A percentile compares a stretch with the other conserved stretches of the same genome.
Evolutionary conservation across 2,888 invertebrate species (phyloP).

Genomic region (Tetrapedia diversipes): DNA sequence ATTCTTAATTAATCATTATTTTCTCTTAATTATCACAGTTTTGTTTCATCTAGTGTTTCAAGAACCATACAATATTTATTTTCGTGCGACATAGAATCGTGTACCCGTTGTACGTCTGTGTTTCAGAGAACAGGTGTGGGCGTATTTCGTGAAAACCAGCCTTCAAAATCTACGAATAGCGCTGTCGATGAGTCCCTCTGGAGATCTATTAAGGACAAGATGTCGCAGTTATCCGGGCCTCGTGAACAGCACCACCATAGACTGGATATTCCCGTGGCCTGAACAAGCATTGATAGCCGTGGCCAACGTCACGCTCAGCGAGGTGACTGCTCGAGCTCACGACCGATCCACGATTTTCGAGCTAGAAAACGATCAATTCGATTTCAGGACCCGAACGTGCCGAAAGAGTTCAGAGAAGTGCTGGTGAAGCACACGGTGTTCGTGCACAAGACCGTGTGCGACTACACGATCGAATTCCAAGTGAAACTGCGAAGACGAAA

Average conservation of each 20-base stretch:
- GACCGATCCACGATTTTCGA: too few species aligned
- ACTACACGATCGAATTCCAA: slow-evolving; percentile 89
- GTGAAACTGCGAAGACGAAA: slow-evolving; percentile 90
- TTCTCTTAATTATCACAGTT: too few species aligned
- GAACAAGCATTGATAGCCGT: slow-evolving; percentile 94
- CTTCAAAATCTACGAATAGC: slow-evolving; percentile 95
- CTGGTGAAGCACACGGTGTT: slow-evolving; percentile 94
- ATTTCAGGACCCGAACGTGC: slow-evolving; percentile 86
- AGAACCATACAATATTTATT: too few species aligned
- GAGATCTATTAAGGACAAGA: slow-evolving; percentile 91
- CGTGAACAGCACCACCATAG: slow-evolving; percentile 95
- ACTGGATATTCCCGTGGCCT: slow-evolving; percentile 98
- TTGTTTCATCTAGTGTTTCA: too few species aligned
- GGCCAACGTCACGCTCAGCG: slow-evolving; percentile 91
- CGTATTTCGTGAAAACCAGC: slow-evolving; percentile 90
- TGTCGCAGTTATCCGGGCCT: slow-evolving; percentile 96
- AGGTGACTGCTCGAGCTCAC: too few species aligned
- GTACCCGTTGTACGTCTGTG: too few species aligned
- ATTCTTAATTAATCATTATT: too few species aligned
- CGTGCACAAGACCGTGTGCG: slow-evolving; percentile 90
- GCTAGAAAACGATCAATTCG: too few species aligned
- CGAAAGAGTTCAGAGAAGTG: slow-evolving; percentile 86
- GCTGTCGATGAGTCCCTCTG: slow-evolving; percentile 94
- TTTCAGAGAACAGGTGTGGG: slow-evolving; percentile 92
- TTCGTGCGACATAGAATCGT: too few species aligned